These are phyloP conservation scores for Lampris megalopsis DNA, from an alignment of 2,113 vertebrate genomes.

Conservation along the genomic window DNA sequence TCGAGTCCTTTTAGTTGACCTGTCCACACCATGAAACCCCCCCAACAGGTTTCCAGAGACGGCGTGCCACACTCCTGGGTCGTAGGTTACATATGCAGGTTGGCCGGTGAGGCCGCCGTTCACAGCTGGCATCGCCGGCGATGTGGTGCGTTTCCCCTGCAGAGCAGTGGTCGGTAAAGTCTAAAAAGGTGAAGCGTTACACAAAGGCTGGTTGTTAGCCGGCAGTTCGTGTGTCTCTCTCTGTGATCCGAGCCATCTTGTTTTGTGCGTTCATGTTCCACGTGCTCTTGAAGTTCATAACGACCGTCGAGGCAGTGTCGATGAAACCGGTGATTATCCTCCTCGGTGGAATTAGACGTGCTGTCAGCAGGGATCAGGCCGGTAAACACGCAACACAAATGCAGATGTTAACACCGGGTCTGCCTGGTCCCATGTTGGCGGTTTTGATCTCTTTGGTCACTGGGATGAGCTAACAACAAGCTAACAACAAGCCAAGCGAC, in stretches of 20 bases:
- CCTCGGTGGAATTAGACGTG: conserved; percentile 1
- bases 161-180: conserved; percentile 72
- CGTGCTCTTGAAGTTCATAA: conserved; percentile 21
- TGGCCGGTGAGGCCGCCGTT: conserved; percentile 67
- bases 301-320: not conserved
- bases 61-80: conserved; percentile 61
- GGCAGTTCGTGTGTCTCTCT: conserved; percentile 58
- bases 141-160: conserved; percentile 56
- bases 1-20: not conserved
- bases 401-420: conserved; percentile 1
- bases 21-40: conserved; percentile 35
- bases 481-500: not conserved
- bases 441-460: conserved; percentile 1
- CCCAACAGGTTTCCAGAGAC: conserved; percentile 53
- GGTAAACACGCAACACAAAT: conserved; percentile 4
- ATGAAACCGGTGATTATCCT: not conserved
- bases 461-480: not conserved
- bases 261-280: conserved; percentile 32
- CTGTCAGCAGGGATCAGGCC: conserved; percentile 1
- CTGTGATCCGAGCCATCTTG: conserved; percentile 48
- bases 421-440: not conserved
- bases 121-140: conserved; percentile 71
- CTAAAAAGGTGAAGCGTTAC: conserved; percentile 65
- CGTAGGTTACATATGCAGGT: conserved; percentile 44
- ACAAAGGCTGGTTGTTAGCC: conserved; percentile 52